Evolutionary conservation across 2,113 vertebrate genomes (phyloP).

Genomic region (Corythornis madagascariensis): DNA sequence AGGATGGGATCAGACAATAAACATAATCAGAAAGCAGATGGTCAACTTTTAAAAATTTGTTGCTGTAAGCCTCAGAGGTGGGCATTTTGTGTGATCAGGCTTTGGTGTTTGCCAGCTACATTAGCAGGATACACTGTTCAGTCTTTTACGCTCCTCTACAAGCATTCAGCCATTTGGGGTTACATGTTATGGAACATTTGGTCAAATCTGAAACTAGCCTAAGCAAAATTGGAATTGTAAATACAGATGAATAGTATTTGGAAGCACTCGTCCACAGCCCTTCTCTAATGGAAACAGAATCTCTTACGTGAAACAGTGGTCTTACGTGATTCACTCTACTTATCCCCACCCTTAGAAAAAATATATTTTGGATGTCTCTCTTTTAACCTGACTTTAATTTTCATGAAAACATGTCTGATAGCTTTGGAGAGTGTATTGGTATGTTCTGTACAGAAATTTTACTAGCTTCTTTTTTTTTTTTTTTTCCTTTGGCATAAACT

Average conservation of each 20-base stretch:
- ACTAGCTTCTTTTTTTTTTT: slow-evolving; percentile 4
- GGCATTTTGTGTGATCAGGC: background rate
- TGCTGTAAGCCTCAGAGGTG: background rate
- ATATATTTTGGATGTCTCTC: slow-evolving; percentile 43
- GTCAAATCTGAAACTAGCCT: background rate
- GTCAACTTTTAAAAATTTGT: background rate
- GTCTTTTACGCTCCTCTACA: background rate
- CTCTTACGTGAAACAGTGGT: background rate
- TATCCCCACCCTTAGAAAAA: slow-evolving; percentile 33
- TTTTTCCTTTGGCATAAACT: slow-evolving; percentile 25
- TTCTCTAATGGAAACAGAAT: background rate
- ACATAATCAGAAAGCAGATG: background rate
- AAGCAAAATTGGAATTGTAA: background rate
- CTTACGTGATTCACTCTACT: background rate
- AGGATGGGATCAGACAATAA: background rate
- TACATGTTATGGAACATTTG: background rate
- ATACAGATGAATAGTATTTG: background rate
- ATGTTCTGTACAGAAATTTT: slow-evolving; percentile 49
- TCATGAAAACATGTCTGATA: slow-evolving; percentile 54
- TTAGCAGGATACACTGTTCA: background rate
- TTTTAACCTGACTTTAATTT: slow-evolving; percentile 58
- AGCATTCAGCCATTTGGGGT: background rate
- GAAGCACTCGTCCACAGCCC: background rate
- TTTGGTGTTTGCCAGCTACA: background rate
- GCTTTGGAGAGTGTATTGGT: slow-evolving; percentile 53